Evolutionary conservation across 2,888 invertebrate genomes (phyloP).

Genomic region (Phortica magna): DNA sequence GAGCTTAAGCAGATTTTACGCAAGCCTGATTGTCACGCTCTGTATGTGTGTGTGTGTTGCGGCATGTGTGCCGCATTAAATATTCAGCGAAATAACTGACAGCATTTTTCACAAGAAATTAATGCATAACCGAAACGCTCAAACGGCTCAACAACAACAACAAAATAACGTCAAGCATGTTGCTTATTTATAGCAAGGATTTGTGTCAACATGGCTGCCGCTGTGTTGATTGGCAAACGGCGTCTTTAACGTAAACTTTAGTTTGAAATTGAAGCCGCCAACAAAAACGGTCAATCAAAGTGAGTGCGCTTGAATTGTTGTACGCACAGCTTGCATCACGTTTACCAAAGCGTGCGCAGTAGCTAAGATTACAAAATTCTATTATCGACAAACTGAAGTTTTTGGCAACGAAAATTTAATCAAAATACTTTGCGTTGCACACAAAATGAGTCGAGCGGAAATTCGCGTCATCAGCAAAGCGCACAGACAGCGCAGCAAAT

Average conservation of each 20-base stretch:
- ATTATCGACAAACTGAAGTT: conserved; percentile 24
- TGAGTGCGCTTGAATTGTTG: no score
- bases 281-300: no score
- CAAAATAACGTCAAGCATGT: neutral
- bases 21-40: neutral
- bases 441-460: neutral
- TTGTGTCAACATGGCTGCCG: neutral
- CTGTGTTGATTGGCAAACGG: no score
- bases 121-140: neutral
- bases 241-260: no score
- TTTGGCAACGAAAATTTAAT: conserved; percentile 21
- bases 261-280: no score
- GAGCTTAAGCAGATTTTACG: conserved; percentile 2
- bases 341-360: neutral
- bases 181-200: conserved; percentile 21
- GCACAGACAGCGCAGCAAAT: neutral
- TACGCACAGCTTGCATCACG: no score
- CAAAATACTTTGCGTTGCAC: neutral
- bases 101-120: conserved; percentile 25
- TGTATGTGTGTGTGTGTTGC: neutral
- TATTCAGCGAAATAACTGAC: conserved; percentile 19
- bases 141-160: no score
- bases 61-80: conserved; percentile 21
- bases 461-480: neutral
- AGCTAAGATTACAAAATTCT: conserved; percentile 24